phyloP scores from a whole-genome alignment of 2,113 vertebrate genomes.

The Crotalus viridis region DNA sequence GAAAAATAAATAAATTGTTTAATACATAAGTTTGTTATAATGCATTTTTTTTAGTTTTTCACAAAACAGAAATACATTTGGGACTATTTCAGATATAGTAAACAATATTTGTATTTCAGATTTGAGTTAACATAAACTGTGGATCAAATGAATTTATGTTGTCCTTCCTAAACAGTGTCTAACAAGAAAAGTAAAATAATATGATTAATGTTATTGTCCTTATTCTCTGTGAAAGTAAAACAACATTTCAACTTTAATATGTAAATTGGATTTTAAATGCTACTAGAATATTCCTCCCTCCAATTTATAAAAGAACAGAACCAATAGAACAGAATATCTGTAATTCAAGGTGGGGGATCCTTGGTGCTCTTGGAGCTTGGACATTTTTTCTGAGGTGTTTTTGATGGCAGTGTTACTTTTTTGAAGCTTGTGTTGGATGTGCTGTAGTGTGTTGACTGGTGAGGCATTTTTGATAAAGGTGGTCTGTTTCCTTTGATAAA shows the following conservation, averaged over 20 bases:
- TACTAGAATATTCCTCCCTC: background rate
- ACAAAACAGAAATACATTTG: background rate
- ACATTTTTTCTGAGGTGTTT: too few relatives aligned
- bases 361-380: background rate
- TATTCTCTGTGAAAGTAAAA: background rate
- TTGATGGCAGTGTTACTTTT: too few relatives aligned
- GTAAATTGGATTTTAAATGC: background rate
- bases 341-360: background rate
- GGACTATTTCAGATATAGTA: background rate
- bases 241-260: background rate
- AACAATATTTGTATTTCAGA: background rate
- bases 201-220: background rate
- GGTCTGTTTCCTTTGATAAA: too few relatives aligned
- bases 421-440: too few relatives aligned
- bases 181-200: background rate
- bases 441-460: too few relatives aligned
- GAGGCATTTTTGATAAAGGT: too few relatives aligned
- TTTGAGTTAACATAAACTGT: background rate
- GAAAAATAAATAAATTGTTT: background rate
- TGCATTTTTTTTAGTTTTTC: background rate
- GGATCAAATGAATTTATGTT: background rate
- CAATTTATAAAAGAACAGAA: background rate
- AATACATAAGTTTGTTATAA: background rate
- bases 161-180: background rate
- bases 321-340: background rate